Evolutionary conservation across 2,888 invertebrate species (phyloP).

Genomic region (Eristalinus aeneus): DNA sequence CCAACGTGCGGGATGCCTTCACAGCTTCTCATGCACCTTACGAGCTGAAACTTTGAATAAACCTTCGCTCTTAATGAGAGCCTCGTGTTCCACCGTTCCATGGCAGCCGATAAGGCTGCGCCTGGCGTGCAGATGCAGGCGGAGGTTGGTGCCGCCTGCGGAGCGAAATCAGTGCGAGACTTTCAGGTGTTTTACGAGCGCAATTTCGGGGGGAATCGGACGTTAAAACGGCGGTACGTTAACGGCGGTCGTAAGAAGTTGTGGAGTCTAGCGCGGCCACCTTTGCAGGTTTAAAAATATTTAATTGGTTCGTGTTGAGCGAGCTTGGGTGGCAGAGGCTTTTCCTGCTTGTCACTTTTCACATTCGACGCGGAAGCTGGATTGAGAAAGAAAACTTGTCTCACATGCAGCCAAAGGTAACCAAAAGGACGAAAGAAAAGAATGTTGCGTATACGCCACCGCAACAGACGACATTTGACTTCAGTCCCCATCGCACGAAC

Average conservation of each 20-base stretch:
- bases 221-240: conserved; percentile 21
- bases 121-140: neutral
- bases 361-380: too few species aligned
- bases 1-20: conserved; percentile 8
- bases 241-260: neutral
- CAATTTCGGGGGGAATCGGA: conserved; percentile 30
- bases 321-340: too few species aligned
- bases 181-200: conserved; percentile 41
- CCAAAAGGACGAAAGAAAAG: neutral
- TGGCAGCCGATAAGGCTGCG: neutral
- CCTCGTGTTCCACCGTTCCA: conserved; percentile 25
- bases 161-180: conserved; percentile 20
- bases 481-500: neutral
- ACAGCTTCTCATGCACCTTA: conserved; percentile 3
- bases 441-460: neutral
- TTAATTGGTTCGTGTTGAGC: too few species aligned
- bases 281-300: too few species aligned
- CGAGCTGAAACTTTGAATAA: conserved; percentile 53
- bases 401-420: too few species aligned
- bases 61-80: conserved; percentile 57
- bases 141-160: neutral
- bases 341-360: too few species aligned
- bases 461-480: neutral
- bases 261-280: too few species aligned
- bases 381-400: too few species aligned